Evolutionary conservation across 2,888 invertebrate genomes (phyloP), one percentile per base, ranked within the genome.

Genomic region (Prosopocoilus inquinatus): DNA sequence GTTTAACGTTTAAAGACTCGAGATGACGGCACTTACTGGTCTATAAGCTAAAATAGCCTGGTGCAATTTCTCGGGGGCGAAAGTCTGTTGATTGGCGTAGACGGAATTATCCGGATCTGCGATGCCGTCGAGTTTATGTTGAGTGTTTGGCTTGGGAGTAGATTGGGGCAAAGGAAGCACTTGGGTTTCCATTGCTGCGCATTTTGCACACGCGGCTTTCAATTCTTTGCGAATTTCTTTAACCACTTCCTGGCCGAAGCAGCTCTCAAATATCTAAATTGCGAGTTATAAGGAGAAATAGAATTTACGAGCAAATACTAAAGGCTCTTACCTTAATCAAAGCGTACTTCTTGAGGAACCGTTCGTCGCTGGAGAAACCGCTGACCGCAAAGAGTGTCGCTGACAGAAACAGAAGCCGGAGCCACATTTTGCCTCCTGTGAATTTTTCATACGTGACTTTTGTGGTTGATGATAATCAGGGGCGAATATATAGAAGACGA

Each of bases 281-380:
- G 20, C 28, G 13, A 11, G n/a, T 51, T 13, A 50, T 4, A n/a
- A 12, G 4, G 11, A 38, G 4, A 13, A 1, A 7, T 1, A 46
- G 7, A 34, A 38, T 33, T 15, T 3, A 33, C 32, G n/a, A 20
- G 43, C 41, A 59, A 44, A 11, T 50, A 46, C 5, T 41, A 20
- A 3, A 13, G n/a, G 50, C 43, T 57, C 65, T 72, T 72, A 86
- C 87, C 82, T 87, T 87, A 82, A 87, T 82, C 84, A 87, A 85
- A 13, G 87, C 87, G 67, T 87, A 87, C 75, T 87, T 86, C 69
- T 86, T 86, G 68, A 87, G 81, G 67, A 86, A 86, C 66, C 81
- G 82, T 66, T 86, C 86, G 67, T 87, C 87, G 53, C 82, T 84
- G 28, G 81, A 82, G 57, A 82, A 73, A 1, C 78, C 79, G 38